Evolutionary conservation across 2,888 invertebrate genomes (phyloP).

Genomic region (Unio delphinus): DNA sequence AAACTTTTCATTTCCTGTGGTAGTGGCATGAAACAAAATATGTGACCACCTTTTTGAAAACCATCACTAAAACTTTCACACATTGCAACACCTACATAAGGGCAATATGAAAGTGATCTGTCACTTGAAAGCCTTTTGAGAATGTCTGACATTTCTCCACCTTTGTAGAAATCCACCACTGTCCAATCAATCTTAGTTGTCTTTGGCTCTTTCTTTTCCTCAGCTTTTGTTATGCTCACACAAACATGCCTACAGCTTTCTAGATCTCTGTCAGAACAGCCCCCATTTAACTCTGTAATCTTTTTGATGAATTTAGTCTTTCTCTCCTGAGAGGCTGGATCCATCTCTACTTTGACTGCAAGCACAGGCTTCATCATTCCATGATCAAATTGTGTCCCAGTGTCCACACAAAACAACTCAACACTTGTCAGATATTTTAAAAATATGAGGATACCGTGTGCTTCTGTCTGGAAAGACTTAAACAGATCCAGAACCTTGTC

Average conservation of each 20-base stretch:
- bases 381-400: background rate
- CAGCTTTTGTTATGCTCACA: background rate
- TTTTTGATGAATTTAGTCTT: no score
- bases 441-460: no score
- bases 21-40: conserved; percentile 24
- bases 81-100: conserved; percentile 13
- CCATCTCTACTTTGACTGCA: no score
- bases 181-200: conserved; percentile 9
- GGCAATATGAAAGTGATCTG: conserved; percentile 14
- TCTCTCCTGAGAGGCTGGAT: no score
- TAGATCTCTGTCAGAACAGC: background rate
- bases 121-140: conserved; percentile 9
- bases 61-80: background rate
- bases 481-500: conserved; percentile 44
- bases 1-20: conserved; percentile 13
- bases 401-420: conserved; percentile 30
- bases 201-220: background rate
- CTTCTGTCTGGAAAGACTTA: no score
- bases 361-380: no score
- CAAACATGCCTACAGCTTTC: no score
- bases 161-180: conserved; percentile 13
- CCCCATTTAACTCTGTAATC: background rate
- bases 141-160: conserved; percentile 7
- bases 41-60: conserved; percentile 22
- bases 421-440: conserved; percentile 43